phyloP scores from a whole-genome alignment of 2,797 vertebrate species.

The Protonibea diacanthus region DNA sequence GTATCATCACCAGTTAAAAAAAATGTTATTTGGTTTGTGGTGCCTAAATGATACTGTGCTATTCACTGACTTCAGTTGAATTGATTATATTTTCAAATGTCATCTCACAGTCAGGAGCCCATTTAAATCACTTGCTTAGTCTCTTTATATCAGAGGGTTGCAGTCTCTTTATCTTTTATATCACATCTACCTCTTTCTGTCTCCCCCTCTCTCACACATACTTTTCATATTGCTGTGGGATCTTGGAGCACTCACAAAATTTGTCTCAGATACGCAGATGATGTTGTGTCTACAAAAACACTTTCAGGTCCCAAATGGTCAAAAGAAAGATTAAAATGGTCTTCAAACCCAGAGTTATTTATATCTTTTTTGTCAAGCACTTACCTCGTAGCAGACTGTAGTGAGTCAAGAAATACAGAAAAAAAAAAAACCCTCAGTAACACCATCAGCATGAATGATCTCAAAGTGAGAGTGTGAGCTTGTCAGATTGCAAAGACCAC shows the following conservation, averaged over 20 bases:
- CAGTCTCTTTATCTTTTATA: conserved; percentile 4
- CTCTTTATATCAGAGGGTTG: conserved; percentile 4
- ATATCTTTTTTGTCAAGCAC: conserved; percentile 25
- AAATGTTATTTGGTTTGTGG: not conserved
- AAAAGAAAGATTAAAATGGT: conserved; percentile 29
- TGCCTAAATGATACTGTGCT: not conserved
- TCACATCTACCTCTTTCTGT: not conserved
- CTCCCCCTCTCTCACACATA: not conserved
- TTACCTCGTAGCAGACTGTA: conserved; percentile 36
- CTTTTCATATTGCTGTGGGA: conserved; percentile 4
- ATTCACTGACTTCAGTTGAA: conserved; percentile 1
- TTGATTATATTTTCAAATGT: conserved; percentile 6
- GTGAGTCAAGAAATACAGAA: conserved; percentile 13
- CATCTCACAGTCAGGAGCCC: not conserved
- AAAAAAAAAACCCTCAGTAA: conserved; percentile 9
- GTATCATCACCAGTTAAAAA: conserved; percentile 3
- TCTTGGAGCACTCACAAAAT: conserved; percentile 3
- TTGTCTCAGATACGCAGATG: conserved; percentile 1
- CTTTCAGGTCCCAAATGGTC: conserved; percentile 10
- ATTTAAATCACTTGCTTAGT: not conserved
- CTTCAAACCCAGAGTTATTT: conserved; percentile 34
- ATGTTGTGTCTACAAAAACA: conserved; percentile 25
- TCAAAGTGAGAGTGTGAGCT: conserved; percentile 36
- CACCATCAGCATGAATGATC: conserved; percentile 39
- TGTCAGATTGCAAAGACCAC: conserved; percentile 36